phyloP scores from a whole-genome alignment of 2,888 invertebrate genomes.

The Norana najaformis region DNA sequence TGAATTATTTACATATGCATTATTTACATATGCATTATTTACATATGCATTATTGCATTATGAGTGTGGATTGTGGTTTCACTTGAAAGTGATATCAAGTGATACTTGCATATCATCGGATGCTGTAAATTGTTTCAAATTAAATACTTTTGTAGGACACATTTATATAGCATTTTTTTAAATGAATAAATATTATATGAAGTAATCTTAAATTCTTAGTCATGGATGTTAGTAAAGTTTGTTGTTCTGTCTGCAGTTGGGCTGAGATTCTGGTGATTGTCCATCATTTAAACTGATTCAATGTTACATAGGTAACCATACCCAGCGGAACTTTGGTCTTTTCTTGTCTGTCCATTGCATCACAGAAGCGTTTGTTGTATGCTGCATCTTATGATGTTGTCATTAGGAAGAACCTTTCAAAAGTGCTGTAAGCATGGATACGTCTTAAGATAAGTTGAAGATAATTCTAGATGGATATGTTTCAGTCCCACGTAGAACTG shows the following conservation, averaged over 20 bases:
- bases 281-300: not conserved
- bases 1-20: no score
- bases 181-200: not conserved
- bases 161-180: not conserved
- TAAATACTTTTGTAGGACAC: not conserved
- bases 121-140: not conserved
- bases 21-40: no score
- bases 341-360: not conserved
- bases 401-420: not conserved
- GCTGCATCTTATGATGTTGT: not conserved
- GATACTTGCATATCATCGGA: not conserved
- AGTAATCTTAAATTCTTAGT: not conserved
- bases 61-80: constrained; percentile 1
- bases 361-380: no score
- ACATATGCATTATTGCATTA: no score
- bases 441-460: not conserved
- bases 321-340: not conserved
- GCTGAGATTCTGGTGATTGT: not conserved
- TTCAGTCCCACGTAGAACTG: no score
- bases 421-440: no score
- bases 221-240: not conserved
- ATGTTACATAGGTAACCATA: no score
- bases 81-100: not conserved
- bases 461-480: not conserved
- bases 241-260: not conserved